phyloP scores from a whole-genome alignment of 2,797 vertebrate genomes.

The Hafferia zeledoni region DNA sequence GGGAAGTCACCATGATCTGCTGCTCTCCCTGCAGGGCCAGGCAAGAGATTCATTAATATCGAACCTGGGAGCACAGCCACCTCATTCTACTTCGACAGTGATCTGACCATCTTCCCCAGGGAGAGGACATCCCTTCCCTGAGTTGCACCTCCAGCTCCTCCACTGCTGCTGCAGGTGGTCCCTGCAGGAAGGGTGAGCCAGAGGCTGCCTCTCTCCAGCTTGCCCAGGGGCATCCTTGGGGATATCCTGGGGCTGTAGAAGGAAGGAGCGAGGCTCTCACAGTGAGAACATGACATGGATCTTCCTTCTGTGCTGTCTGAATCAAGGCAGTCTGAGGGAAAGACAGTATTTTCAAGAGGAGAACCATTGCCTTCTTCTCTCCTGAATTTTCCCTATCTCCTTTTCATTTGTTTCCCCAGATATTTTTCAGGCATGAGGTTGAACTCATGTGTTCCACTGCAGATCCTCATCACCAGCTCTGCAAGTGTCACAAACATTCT shows the following conservation, averaged over 20 bases:
- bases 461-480: background rate
- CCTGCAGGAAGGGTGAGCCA: background rate
- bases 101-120: background rate
- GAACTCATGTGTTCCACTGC: fast-evolving
- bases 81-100: fast-evolving
- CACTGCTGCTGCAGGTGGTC: background rate
- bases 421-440: background rate
- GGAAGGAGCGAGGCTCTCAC: background rate
- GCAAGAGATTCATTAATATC: background rate
- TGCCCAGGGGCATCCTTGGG: background rate
- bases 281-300: background rate
- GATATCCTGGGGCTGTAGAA: background rate
- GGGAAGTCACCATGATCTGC: fast-evolving
- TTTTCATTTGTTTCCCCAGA: background rate
- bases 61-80: background rate
- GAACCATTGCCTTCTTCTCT: background rate
- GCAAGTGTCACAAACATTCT: background rate
- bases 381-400: background rate
- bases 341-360: background rate
- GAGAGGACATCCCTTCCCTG: background rate
- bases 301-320: background rate
- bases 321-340: background rate
- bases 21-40: background rate
- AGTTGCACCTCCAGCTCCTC: background rate
- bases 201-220: background rate